Conservation (phyloP, 2,888 invertebrate genomes). For the Empis livida region DNA sequence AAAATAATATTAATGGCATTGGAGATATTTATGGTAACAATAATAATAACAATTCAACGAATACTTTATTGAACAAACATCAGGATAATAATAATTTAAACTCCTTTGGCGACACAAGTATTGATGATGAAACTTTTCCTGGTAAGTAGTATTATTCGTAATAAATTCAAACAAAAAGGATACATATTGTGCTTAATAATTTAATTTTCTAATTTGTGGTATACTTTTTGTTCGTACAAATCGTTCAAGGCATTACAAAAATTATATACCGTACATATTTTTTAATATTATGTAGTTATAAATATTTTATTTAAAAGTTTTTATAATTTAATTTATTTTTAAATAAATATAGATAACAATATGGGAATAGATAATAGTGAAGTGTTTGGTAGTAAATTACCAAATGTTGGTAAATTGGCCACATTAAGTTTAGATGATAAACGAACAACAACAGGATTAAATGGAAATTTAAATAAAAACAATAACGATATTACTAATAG, state of each 20-base stretch:
- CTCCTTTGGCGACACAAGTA: background rate
- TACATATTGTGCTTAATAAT: too few relatives aligned
- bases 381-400: constrained; percentile 4
- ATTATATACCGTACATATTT: constrained; percentile 1
- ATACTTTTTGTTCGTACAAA: too few relatives aligned
- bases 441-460: background rate
- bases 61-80: too few relatives aligned
- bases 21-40: background rate
- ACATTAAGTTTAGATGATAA: background rate
- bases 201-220: too few relatives aligned
- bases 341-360: constrained; percentile 5
- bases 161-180: too few relatives aligned
- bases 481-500: constrained; percentile 17
- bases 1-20: background rate
- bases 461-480: constrained; percentile 11
- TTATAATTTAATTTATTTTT: too few relatives aligned
- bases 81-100: too few relatives aligned
- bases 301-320: too few relatives aligned
- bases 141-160: constrained; percentile 9
- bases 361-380: constrained; percentile 1
- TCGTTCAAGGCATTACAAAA: too few relatives aligned
- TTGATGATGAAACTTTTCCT: constrained; percentile 20
- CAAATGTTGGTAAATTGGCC: constrained; percentile 4
- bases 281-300: too few relatives aligned
- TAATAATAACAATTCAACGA: too few relatives aligned